These are phyloP conservation scores for Coregonus ussuriensis DNA, from an alignment of 2,797 vertebrate species.

Conservation along the genomic window DNA sequence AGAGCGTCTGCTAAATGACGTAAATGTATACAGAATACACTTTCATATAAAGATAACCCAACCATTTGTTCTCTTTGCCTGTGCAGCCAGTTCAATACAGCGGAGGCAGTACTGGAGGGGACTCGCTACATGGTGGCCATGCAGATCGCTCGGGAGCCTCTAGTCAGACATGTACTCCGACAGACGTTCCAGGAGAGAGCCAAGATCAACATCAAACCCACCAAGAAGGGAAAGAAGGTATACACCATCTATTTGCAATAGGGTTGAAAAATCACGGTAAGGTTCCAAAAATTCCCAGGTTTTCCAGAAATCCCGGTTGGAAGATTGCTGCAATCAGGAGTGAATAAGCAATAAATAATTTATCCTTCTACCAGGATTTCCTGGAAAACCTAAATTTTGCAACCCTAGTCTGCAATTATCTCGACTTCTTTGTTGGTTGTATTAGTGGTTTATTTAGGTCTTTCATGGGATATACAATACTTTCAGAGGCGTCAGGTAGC, in stretches of 20 bases:
- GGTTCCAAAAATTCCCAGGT: not conserved
- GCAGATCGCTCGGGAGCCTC: conserved; percentile 87
- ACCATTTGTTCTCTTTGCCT: not conserved
- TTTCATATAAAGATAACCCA: not conserved
- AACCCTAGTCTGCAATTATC: not conserved
- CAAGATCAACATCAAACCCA: conserved; percentile 87
- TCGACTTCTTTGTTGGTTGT: not conserved
- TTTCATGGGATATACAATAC: not conserved
- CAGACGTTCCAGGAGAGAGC: conserved; percentile 91
- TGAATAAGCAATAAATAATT: not conserved
- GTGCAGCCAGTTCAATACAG: conserved; percentile 82
- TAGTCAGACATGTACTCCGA: conserved; percentile 87
- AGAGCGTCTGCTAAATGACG: no score
- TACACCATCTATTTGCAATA: not conserved
- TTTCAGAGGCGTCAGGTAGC: no score
- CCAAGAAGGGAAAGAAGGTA: conserved; percentile 91
- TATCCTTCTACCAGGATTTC: no score
- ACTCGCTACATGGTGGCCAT: conserved; percentile 90
- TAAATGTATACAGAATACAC: not conserved
- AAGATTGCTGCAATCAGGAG: not conserved
- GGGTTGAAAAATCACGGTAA: not conserved
- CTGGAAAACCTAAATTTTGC: not conserved
- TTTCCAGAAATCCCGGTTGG: not conserved
- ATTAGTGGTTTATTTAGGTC: not conserved
- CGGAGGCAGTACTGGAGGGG: conserved; percentile 86